Conservation (phyloP, 2,113 vertebrate genomes). For the Elaphurus davidianus region DNA sequence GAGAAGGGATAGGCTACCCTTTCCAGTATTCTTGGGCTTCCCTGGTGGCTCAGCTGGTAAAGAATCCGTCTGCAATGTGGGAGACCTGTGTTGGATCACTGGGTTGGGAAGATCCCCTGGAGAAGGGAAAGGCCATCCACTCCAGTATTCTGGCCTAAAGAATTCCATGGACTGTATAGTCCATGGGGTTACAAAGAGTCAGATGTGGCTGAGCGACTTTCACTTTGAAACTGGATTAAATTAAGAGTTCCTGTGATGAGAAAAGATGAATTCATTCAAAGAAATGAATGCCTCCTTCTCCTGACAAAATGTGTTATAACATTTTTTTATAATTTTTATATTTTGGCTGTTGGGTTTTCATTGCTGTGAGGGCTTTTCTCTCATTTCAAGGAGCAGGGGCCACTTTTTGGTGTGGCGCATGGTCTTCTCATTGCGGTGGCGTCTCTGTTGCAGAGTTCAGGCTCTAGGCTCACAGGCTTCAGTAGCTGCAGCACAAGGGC, state of each 20-base stretch:
- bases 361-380: background rate
- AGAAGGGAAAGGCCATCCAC: background rate
- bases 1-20: background rate
- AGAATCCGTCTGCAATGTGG: background rate
- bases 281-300: background rate
- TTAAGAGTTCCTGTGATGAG: background rate
- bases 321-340: background rate
- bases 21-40: background rate
- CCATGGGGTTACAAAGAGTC: background rate
- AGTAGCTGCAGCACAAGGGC: background rate
- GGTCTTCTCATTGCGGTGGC: background rate
- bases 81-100: background rate
- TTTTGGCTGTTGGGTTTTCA: background rate
- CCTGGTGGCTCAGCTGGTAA: background rate
- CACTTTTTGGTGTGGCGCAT: background rate
- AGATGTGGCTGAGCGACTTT: accelerated
- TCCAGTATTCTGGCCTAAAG: background rate
- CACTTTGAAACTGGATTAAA: background rate
- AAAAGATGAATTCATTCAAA: background rate
- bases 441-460: background rate
- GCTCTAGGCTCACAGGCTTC: background rate
- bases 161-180: background rate
- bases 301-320: background rate
- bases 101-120: background rate
- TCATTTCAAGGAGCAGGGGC: background rate